Percentiles rank a stretch among this genome's conserved stretches.
Evolutionary conservation across 2,888 invertebrate genomes (phyloP).

Genomic region (Drosophila anomalata): DNA sequence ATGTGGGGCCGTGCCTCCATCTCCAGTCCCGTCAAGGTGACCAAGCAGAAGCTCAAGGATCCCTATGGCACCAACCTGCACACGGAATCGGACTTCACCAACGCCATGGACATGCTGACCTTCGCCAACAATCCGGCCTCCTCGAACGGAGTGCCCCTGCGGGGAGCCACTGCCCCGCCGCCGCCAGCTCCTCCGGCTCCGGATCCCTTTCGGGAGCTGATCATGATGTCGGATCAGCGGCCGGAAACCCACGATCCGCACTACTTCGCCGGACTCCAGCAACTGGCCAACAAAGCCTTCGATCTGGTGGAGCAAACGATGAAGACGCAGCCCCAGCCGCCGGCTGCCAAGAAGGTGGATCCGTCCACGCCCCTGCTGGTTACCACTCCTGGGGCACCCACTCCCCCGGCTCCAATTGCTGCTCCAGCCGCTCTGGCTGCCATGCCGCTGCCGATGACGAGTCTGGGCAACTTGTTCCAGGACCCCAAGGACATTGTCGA

Average conservation of each 20-base stretch:
- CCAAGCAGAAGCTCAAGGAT: slow-evolving; percentile 85
- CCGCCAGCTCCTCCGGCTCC: slow-evolving; percentile 41
- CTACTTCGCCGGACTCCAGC: slow-evolving; percentile 84
- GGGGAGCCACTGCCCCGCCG: slow-evolving; percentile 12
- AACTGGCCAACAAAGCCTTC: slow-evolving; percentile 87
- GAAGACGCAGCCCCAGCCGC: slow-evolving; percentile 61
- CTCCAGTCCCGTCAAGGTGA: slow-evolving; percentile 91
- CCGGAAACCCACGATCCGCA: slow-evolving; percentile 78
- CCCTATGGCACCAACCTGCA: slow-evolving; percentile 80
- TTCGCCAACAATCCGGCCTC: slow-evolving; percentile 88
- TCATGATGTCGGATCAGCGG: slow-evolving; percentile 85
- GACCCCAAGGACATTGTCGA: slow-evolving; percentile 83
- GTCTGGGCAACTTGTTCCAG: slow-evolving; percentile 79
- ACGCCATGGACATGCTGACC: slow-evolving; percentile 92
- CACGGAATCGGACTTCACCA: slow-evolving; percentile 85
- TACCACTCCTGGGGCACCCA: neutral
- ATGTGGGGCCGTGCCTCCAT: slow-evolving; percentile 97
- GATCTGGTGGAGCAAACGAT: slow-evolving; percentile 85
- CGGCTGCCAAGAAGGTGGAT: slow-evolving; percentile 25
- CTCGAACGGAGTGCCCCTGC: slow-evolving; percentile 59
- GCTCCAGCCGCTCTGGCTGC: slow-evolving; percentile 20
- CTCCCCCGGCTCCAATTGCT: slow-evolving; percentile 8
- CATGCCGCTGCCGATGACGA: slow-evolving; percentile 59
- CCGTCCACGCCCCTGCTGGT: slow-evolving; percentile 6
- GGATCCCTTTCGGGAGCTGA: slow-evolving; percentile 88